Conservation (phyloP, 2,113 vertebrate genomes). For the Peromyscus polionotus region DNA sequence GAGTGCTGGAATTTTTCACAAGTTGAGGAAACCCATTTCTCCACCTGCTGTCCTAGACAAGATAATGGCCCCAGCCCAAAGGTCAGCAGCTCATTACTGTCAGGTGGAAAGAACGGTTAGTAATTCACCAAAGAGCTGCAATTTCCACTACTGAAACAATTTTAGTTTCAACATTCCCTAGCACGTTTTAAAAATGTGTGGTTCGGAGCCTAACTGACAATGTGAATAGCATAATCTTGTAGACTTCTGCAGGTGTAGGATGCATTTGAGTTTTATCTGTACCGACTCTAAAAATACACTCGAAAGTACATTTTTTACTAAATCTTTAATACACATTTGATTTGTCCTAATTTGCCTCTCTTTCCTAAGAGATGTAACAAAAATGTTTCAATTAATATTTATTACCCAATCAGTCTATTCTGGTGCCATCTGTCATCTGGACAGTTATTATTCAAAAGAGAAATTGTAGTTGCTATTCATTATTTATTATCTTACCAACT, state of each 20-base stretch:
- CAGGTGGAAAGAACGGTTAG: not conserved
- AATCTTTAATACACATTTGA: conserved; percentile 59
- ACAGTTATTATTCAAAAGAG: conserved; percentile 64
- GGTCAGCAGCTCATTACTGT: conserved; percentile 6
- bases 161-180: conserved; percentile 24
- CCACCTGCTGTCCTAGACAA: not conserved
- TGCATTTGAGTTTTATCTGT: not conserved
- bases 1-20: conserved; percentile 7
- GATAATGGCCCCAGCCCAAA: not conserved
- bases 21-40: not conserved
- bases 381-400: conserved; percentile 68
- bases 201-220: not conserved
- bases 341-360: conserved; percentile 65
- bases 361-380: conserved; percentile 47
- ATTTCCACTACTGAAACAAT: not conserved
- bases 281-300: conserved; percentile 3
- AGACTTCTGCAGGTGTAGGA: not conserved
- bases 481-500: conserved; percentile 70
- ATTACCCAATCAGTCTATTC: conserved; percentile 63
- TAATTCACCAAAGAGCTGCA: conserved; percentile 20
- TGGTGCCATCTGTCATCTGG: conserved; percentile 71
- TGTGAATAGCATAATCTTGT: not conserved
- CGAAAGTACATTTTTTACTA: conserved; percentile 18
- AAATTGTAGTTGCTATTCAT: conserved; percentile 68
- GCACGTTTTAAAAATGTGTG: not conserved